Evolutionary conservation across 2,888 invertebrate species (phyloP).

Genomic region (Napeogenes sylphis): DNA sequence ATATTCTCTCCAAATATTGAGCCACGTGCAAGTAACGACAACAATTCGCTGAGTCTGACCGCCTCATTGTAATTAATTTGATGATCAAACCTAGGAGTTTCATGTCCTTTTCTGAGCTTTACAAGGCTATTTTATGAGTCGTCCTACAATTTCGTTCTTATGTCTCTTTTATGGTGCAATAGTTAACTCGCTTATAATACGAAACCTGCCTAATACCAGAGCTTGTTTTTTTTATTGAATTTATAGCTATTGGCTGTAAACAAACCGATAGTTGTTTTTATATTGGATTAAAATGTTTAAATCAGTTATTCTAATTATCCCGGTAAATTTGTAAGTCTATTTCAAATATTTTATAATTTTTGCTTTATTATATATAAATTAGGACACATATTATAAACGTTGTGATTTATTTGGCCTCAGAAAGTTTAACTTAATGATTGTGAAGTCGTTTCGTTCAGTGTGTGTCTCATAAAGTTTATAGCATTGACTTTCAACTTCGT

Average conservation of each 20-base stretch:
- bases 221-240: not conserved
- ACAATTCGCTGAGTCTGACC: slow-evolving; percentile 48
- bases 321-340: not conserved
- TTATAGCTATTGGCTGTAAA: no score
- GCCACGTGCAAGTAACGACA: slow-evolving; percentile 65
- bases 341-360: not conserved
- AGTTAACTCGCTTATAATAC: not conserved
- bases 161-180: slow-evolving; percentile 9
- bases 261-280: no score
- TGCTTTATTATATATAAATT: no score
- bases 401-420: not conserved
- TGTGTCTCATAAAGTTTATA: slow-evolving; percentile 4
- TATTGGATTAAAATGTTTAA: no score
- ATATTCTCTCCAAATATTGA: slow-evolving; percentile 15
- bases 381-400: not conserved
- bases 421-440: slow-evolving; percentile 4
- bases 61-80: slow-evolving; percentile 66
- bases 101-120: slow-evolving; percentile 28
- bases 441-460: not conserved
- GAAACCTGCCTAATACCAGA: not conserved
- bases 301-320: no score
- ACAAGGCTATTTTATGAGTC: slow-evolving; percentile 28
- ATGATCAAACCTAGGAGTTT: slow-evolving; percentile 41
- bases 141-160: slow-evolving; percentile 14
- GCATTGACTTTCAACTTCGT: slow-evolving; percentile 2